Percentiles rank a stretch among this genome's conserved stretches.
Evolutionary conservation across 2,888 invertebrate genomes (phyloP).

Genomic region (Nipponacmea schrenckii): DNA sequence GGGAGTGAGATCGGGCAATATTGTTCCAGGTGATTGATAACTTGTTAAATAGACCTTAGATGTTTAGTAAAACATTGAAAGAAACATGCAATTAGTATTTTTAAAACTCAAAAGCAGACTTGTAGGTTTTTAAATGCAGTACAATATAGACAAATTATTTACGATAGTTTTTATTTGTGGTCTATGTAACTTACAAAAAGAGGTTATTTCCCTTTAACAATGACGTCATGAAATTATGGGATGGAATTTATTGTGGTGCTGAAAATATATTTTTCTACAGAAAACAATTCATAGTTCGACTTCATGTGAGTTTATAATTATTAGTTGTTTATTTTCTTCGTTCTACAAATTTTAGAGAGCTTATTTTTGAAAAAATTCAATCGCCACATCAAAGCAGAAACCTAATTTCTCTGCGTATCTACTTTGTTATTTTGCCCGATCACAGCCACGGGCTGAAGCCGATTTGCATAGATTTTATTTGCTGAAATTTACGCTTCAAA

Average conservation of each 20-base stretch:
- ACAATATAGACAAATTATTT: background rate
- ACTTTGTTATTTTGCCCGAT: slow-evolving; percentile 1
- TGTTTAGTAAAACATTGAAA: too few species aligned
- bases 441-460: slow-evolving; percentile 1
- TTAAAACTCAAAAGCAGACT: too few species aligned
- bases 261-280: background rate
- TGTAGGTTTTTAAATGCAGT: too few species aligned
- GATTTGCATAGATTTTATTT: slow-evolving; percentile 5
- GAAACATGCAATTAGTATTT: too few species aligned
- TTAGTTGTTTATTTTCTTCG: too few species aligned
- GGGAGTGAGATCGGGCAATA: too few species aligned
- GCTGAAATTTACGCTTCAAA: background rate
- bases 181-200: background rate
- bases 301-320: too few species aligned
- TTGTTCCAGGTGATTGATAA: too few species aligned
- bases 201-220: background rate
- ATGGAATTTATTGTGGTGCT: background rate
- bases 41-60: too few species aligned
- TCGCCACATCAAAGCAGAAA: too few species aligned
- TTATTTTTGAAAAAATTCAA: too few species aligned
- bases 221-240: slow-evolving; percentile 7
- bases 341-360: too few species aligned
- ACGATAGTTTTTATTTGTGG: background rate
- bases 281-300: background rate
- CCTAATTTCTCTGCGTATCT: background rate